phyloP scores from a whole-genome alignment of 2,797 vertebrate species.

The Rhinatrema bivittatum region DNA sequence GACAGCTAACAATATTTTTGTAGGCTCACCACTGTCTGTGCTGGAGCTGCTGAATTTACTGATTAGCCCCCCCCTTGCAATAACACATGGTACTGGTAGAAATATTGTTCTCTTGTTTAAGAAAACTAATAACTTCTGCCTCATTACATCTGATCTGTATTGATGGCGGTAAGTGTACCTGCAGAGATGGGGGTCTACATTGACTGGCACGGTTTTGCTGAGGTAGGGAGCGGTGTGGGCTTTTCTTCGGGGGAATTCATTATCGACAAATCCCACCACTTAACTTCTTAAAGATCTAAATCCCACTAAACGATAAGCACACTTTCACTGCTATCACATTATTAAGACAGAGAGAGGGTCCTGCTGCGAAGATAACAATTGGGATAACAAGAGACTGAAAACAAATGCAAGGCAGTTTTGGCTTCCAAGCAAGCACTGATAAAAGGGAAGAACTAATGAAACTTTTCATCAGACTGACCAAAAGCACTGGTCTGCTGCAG shows the following conservation, averaged over 20 bases:
- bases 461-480: conserved; percentile 27
- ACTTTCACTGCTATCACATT: conserved; percentile 35
- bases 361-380: conserved; percentile 43
- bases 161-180: conserved; percentile 44
- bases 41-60: conserved; percentile 39
- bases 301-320: conserved; percentile 42
- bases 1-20: conserved; percentile 3
- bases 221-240: conserved; percentile 15
- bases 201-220: conserved; percentile 49
- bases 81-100: neutral
- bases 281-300: conserved; percentile 54
- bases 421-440: conserved; percentile 4
- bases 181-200: conserved; percentile 51
- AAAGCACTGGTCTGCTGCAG: conserved; percentile 23
- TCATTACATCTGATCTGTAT: conserved; percentile 64
- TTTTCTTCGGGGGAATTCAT: conserved; percentile 35
- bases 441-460: conserved; percentile 32
- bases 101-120: conserved; percentile 40
- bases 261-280: conserved; percentile 57
- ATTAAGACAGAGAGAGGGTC: conserved; percentile 51
- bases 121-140: conserved; percentile 61
- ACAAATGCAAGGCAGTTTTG: conserved; percentile 19
- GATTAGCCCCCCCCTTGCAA: conserved; percentile 27
- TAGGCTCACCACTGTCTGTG: conserved; percentile 23
- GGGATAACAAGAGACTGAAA: conserved; percentile 33